phyloP scores from a whole-genome alignment of 2,888 invertebrate species.

The Lycia hirtaria region DNA sequence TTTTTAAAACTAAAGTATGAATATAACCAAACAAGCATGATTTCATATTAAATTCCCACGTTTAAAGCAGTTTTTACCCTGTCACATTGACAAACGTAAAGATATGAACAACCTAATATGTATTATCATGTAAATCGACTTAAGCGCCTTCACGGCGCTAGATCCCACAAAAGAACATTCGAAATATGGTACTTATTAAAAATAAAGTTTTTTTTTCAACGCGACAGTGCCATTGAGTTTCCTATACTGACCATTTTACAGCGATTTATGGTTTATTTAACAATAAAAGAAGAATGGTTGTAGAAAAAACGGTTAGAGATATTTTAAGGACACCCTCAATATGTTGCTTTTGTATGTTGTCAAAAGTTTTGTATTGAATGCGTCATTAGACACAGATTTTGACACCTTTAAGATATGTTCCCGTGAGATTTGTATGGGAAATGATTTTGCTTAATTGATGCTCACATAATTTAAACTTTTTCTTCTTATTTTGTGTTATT shows the following conservation, averaged over 20 bases:
- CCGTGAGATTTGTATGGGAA: slow-evolving; percentile 62
- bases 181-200: slow-evolving; percentile 68
- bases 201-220: slow-evolving; percentile 54
- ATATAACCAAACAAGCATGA: not conserved
- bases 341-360: slow-evolving; percentile 62
- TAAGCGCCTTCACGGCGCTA: slow-evolving; percentile 79
- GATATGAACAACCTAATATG: slow-evolving; percentile 63
- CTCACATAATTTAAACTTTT: slow-evolving; percentile 30
- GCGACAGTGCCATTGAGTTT: slow-evolving; percentile 64
- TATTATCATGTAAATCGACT: slow-evolving; percentile 74
- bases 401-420: slow-evolving; percentile 65
- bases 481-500: not conserved
- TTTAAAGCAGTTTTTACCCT: slow-evolving; percentile 50
- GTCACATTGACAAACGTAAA: slow-evolving; percentile 52
- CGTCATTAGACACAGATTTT: slow-evolving; percentile 73
- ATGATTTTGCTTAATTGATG: slow-evolving; percentile 49
- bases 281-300: slow-evolving; percentile 74
- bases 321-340: slow-evolving; percentile 58
- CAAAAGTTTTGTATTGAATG: slow-evolving; percentile 59
- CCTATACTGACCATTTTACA: slow-evolving; percentile 75
- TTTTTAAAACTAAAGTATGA: not conserved
- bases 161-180: slow-evolving; percentile 55
- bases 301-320: slow-evolving; percentile 56
- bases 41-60: slow-evolving; percentile 43
- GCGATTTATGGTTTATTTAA: slow-evolving; percentile 84